Evolutionary conservation across 2,113 vertebrate genomes (phyloP).

Genomic region (Ciconia stormi): DNA sequence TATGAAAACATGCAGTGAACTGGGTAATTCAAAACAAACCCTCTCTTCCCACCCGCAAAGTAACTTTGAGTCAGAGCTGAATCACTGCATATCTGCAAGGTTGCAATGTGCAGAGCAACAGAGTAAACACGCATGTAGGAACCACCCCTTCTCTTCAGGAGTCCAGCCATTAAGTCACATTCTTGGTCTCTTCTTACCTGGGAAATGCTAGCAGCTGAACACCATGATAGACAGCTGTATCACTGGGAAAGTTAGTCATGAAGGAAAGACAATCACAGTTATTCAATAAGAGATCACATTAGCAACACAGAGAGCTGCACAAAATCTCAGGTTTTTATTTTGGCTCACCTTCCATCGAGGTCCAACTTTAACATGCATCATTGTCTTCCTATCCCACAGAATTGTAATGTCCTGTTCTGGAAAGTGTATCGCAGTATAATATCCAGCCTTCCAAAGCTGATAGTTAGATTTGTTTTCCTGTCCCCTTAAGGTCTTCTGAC

Average conservation of each 20-base stretch:
- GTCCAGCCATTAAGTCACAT: neutral
- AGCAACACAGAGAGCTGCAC: neutral
- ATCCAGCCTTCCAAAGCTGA: slow-evolving; percentile 91
- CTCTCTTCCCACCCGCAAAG: neutral
- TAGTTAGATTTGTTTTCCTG: slow-evolving; percentile 81
- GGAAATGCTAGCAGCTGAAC: neutral
- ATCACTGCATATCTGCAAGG: neutral
- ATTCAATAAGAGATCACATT: neutral
- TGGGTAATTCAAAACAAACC: neutral
- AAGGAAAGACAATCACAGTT: neutral
- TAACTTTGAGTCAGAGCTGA: neutral
- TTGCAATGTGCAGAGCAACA: neutral
- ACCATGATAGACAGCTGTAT: neutral
- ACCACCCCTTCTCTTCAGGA: neutral
- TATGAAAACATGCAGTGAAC: neutral
- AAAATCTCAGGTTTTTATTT: neutral
- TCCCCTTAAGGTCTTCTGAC: slow-evolving; percentile 55
- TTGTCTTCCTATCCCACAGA: slow-evolving; percentile 97
- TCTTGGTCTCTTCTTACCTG: neutral
- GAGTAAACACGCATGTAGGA: neutral
- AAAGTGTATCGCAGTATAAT: slow-evolving; percentile 90
- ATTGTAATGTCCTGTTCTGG: slow-evolving; percentile 89
- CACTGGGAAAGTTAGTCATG: neutral
- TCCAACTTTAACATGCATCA: slow-evolving; percentile 92
- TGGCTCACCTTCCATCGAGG: slow-evolving; percentile 90